Percentiles rank a stretch among this genome's conserved stretches.
Evolutionary conservation across 1,140 invertebrate species (phyloP).

Genomic region (Globodera ellingtonae): DNA sequence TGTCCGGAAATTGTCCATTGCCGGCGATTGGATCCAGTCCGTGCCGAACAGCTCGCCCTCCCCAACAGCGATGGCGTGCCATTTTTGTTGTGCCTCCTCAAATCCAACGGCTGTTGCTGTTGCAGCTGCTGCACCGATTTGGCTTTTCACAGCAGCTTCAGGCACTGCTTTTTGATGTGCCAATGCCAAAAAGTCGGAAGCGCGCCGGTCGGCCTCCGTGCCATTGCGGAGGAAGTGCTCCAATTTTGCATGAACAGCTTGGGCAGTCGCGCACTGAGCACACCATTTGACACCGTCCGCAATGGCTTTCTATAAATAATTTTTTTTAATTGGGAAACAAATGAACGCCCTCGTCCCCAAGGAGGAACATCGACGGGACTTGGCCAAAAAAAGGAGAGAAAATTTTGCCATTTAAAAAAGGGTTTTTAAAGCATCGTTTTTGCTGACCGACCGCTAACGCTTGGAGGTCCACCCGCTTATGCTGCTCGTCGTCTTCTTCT

Average conservation of each 20-base stretch:
- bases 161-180: background rate
- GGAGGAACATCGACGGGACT: too few species aligned
- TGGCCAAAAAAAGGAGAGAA: too few species aligned
- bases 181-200: constrained; percentile 22
- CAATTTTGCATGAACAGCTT: background rate
- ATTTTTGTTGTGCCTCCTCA: constrained; percentile 6
- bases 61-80: constrained; percentile 19
- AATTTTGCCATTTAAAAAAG: too few species aligned
- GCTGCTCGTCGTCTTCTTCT: constrained; percentile 9
- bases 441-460: background rate
- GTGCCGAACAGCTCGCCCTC: background rate
- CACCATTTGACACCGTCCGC: constrained; percentile 8
- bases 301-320: constrained; percentile 2
- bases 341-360: too few species aligned
- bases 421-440: too few species aligned
- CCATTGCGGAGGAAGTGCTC: constrained; percentile 6
- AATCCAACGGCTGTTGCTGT: constrained; percentile 8
- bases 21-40: constrained; percentile 32
- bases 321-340: too few species aligned
- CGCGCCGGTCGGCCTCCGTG: background rate
- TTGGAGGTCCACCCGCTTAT: constrained; percentile 4
- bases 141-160: background rate
- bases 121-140: background rate
- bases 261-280: background rate
- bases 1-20: constrained; percentile 29